Base-by-base conservation (phyloP, 2,797 vertebrate species). In the Peromyscus eremicus region DNA sequence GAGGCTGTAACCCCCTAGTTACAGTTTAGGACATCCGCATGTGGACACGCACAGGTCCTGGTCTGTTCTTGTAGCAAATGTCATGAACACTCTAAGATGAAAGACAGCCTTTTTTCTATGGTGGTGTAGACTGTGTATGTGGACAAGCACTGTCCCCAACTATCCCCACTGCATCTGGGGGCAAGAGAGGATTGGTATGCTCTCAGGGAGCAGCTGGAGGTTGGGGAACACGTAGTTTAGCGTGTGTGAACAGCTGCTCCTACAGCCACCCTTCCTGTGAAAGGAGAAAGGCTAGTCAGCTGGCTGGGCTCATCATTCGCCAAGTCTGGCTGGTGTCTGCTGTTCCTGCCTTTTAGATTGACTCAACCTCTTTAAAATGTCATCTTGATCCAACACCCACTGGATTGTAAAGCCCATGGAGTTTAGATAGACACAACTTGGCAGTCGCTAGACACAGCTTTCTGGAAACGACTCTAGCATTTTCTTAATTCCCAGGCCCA, bases 341-440 rank as follows among this genome's bases (percentile, higher is more conserved):
- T 46, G 10, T 64, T 91, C 46, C 9, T 70, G 7, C 40, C 46
- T 88, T 79, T 60, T 85, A 43, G 43, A 82, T 17, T 79, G 62
- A 79, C 14, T 79, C 1, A 25, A 34, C n/a, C 46, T 94, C 81
- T 86, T 46, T 81, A 91, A 89, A 89, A 89, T 77, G 87, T 60
- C 89, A 37, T 95, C 27, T 66, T 66, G 49, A 68, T 76, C 79
- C n/a, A 91, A 34, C 34, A 81, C 27, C 13, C 16, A 85, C 12
- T 87, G 62, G 23, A 32, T 34, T 92, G 3, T 95, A 57, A 90
- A 40, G 17, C 90, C 66, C 73, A 66, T 66, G 5, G 52, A 68
- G 46, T 68, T 89, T 88, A 60, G 8, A 10, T 70, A 49, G 43
- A 85, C 71, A 19, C 16, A 5, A 62, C 21, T 86, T 80, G 49